phyloP scores from a whole-genome alignment of 2,888 invertebrate genomes.

The Neoscelio sp. region DNA sequence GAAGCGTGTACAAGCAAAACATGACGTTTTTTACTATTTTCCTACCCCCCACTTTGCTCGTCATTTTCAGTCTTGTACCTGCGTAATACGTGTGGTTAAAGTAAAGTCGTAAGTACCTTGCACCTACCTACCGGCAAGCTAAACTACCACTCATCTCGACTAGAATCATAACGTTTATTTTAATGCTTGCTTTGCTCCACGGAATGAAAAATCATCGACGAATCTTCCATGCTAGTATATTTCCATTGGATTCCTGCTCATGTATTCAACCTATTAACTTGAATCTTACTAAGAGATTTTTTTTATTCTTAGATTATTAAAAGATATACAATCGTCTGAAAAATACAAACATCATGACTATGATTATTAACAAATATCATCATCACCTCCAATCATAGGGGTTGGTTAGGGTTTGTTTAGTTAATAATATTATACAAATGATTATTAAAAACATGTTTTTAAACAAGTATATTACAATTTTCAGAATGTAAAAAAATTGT shows the following conservation, averaged over 20 bases:
- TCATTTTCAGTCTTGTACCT: conserved; percentile 64
- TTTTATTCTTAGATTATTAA: conserved; percentile 25
- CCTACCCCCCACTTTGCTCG: conserved; percentile 48
- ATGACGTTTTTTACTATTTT: conserved; percentile 61
- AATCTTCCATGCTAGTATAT: conserved; percentile 41
- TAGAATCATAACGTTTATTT: conserved; percentile 75
- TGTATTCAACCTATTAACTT: conserved; percentile 55
- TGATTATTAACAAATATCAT: no score
- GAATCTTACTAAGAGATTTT: conserved; percentile 55
- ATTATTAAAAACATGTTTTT: no score
- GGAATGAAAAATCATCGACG: conserved; percentile 70
- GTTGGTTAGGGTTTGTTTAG: no score
- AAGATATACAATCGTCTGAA: background rate
- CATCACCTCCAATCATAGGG: no score
- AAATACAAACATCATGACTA: no score
- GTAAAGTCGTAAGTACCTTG: conserved; percentile 65
- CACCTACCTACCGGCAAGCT: conserved; percentile 61
- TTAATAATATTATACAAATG: no score
- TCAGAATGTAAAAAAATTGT: no score
- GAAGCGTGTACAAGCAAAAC: conserved; percentile 60
- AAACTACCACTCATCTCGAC: conserved; percentile 69
- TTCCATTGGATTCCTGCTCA: conserved; percentile 34
- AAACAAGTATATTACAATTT: no score
- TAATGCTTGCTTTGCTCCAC: conserved; percentile 72
- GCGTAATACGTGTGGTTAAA: conserved; percentile 62